Evolutionary conservation across 2,113 vertebrate genomes (phyloP).

Genomic region (Mesoclemmys tuberculata): DNA sequence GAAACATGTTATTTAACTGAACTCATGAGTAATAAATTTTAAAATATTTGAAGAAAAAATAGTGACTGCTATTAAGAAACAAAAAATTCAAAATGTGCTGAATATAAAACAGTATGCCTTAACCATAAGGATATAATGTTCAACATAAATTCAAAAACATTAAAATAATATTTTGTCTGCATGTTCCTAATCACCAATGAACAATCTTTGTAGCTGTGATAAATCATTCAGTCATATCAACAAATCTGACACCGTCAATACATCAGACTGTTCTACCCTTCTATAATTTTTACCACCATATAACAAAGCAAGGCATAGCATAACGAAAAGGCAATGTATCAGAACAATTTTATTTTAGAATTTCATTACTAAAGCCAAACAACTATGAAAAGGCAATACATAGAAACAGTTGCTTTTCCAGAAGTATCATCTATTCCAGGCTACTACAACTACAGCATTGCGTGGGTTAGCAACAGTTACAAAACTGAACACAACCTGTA

Average conservation of each 20-base stretch:
- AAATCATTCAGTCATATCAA: not conserved
- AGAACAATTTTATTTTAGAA: not conserved
- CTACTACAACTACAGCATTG: not conserved
- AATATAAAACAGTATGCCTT: not conserved
- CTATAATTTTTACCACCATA: not conserved
- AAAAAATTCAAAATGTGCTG: not conserved
- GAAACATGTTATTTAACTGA: too few relatives aligned
- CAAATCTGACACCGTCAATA: not conserved
- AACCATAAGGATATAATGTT: not conserved
- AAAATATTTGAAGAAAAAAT: not conserved
- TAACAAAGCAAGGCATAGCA: not conserved
- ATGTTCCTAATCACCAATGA: not conserved
- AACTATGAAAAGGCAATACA: accelerated
- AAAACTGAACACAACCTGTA: not conserved
- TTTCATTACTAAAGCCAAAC: accelerated
- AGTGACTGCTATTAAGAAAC: not conserved
- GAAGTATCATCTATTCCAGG: not conserved
- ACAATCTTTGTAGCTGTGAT: not conserved
- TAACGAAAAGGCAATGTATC: accelerated
- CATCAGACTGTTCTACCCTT: not conserved
- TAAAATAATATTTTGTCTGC: not conserved
- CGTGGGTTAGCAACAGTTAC: not conserved
- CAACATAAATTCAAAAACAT: not conserved
- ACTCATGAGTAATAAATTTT: not conserved
- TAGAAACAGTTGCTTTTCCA: not conserved